Evolutionary conservation across 2,797 vertebrate genomes (phyloP), one percentile per base, ranked within the genome.

Genomic region (Micropoecilia bifurca): DNA sequence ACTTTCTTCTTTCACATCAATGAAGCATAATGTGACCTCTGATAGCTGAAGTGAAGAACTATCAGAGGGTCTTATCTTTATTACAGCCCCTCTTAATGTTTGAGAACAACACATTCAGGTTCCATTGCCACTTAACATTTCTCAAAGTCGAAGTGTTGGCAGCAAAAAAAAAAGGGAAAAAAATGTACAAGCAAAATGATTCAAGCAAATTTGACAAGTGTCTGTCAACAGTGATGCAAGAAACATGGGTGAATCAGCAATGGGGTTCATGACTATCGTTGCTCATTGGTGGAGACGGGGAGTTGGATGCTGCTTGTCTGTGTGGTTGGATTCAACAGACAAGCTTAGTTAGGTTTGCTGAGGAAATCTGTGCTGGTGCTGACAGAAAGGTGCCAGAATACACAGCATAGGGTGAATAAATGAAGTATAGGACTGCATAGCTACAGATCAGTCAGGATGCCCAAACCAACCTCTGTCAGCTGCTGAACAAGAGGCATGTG

Each of bases 151-250:
- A 45, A 14, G 6, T 71, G 12, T 71, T 45, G 14, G 4, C 6
- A n/a, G 25, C 25, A 45, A 1, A 69, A 13, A 69, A n/a, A 22
- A 1, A 10, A n/a, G n/a, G 20, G 0, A 16, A 55, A 55, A n/a
- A 18, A 63, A 63, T 6, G 10, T 20, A 41, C 36, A 43, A 43
- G 66, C 20, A 43, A 13, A 25, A 25, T 5, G 39, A 43, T 43
- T 43, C 41, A 43, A 69, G 66, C 66, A 69, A 69, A 43, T 43
- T n/a, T 69, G 66, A 69, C 12, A n/a, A 69, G 66, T 13, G 22
- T 66, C 39, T n/a, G 41, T 25, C 33, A 39, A 41, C 36, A 12
- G 18, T 10, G 63, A 39, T 39, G 0, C 22, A n/a, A 69, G 25
- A 16, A 71, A 3, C 25, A 28, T 41, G 13, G n/a, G 25, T 28